These are phyloP conservation scores for Parazoanthus darwini DNA, from an alignment of 92 coral and sea anemone species.

Conservation along the genomic window DNA sequence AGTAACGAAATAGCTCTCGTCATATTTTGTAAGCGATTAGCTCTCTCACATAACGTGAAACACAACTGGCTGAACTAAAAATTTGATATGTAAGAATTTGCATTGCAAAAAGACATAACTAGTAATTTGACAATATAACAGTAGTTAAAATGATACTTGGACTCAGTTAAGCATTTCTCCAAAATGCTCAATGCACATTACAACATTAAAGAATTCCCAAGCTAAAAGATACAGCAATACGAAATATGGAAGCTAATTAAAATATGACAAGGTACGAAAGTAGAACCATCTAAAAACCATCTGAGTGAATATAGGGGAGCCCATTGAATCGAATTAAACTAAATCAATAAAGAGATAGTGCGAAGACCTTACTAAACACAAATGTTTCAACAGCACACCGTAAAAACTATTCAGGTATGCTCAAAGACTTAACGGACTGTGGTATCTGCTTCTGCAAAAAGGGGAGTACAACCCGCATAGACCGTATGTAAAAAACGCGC, in stretches of 20 bases:
- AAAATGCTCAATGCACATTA: neutral
- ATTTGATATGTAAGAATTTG: too few relatives aligned
- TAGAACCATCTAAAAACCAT: neutral
- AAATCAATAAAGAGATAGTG: neutral
- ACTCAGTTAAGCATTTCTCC: neutral
- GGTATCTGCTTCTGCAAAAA: neutral
- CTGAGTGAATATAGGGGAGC: neutral
- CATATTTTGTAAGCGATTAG: too few relatives aligned
- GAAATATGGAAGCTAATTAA: neutral
- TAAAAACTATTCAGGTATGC: neutral
- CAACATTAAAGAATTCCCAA: too few relatives aligned
- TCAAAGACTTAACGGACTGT: neutral
- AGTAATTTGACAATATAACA: too few relatives aligned
- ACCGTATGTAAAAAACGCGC: too few relatives aligned
- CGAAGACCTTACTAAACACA: neutral
- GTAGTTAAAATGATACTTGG: too few relatives aligned
- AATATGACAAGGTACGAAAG: neutral
- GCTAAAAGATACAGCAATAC: neutral
- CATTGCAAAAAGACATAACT: too few relatives aligned
- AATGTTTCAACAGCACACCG: neutral
- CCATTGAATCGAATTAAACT: neutral
- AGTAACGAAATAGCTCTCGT: too few relatives aligned
- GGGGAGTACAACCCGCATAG: slow-evolving; percentile 1
- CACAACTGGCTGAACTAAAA: too few relatives aligned
- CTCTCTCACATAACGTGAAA: too few relatives aligned